Conservation (phyloP, 2,888 invertebrate species). For the Ypsolopha sequella region DNA sequence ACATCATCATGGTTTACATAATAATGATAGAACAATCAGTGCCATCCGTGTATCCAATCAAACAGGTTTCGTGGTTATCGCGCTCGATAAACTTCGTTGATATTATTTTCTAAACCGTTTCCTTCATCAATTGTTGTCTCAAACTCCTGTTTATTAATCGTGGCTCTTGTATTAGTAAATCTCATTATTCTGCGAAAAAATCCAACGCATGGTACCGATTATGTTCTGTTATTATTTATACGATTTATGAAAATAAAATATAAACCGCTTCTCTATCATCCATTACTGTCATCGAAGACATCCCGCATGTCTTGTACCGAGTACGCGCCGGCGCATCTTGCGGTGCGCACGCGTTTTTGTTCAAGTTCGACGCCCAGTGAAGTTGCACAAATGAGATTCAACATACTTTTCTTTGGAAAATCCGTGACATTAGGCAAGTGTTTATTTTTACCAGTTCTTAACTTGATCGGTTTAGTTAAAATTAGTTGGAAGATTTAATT, state of each 20-base stretch:
- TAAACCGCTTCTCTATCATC: too few relatives aligned
- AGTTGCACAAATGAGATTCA: slow-evolving; percentile 40
- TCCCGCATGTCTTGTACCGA: background rate
- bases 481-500: too few relatives aligned
- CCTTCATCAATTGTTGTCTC: too few relatives aligned
- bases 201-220: too few relatives aligned
- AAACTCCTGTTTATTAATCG: too few relatives aligned
- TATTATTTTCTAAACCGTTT: background rate
- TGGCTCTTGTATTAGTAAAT: too few relatives aligned
- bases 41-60: background rate
- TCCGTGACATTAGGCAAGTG: slow-evolving; percentile 49
- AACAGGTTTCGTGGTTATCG: background rate
- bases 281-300: background rate
- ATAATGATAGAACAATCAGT: too few relatives aligned
- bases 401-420: slow-evolving; percentile 35
- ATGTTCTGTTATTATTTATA: too few relatives aligned
- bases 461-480: too few relatives aligned
- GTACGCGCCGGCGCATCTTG: background rate
- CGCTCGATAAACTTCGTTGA: background rate
- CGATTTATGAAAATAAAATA: too few relatives aligned
- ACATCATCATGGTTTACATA: too few relatives aligned
- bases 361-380: slow-evolving; percentile 24
- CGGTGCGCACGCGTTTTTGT: slow-evolving; percentile 14
- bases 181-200: too few relatives aligned
- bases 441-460: slow-evolving; percentile 3